Conservation (phyloP, 2,113 vertebrate species). For the Carassius auratus region DNA sequence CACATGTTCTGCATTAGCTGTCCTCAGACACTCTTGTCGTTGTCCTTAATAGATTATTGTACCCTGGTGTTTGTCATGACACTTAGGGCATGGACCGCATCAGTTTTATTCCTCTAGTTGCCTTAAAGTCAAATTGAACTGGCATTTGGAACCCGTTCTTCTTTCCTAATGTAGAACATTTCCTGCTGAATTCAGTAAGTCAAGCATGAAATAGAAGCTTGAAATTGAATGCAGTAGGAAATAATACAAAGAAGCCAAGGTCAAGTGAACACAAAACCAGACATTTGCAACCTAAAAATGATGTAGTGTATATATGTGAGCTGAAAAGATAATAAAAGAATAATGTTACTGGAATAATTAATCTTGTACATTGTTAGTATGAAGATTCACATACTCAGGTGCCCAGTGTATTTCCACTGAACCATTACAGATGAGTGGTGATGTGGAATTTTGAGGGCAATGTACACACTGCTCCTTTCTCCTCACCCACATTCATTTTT, state of each 20-base stretch:
- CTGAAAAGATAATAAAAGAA: background rate
- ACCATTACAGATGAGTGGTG: slow-evolving; percentile 22
- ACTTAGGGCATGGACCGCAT: background rate
- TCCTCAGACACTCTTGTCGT: background rate
- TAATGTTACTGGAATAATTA: background rate
- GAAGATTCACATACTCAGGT: background rate
- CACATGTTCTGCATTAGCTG: slow-evolving; percentile 25
- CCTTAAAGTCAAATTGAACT: background rate
- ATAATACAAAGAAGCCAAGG: background rate
- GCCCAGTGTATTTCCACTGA: slow-evolving; percentile 11
- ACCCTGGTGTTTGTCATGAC: background rate
- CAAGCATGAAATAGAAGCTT: background rate
- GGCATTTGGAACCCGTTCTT: background rate
- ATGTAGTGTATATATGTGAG: background rate
- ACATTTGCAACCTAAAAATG: background rate
- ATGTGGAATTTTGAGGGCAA: slow-evolving; percentile 20
- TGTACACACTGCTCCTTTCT: slow-evolving; percentile 9
- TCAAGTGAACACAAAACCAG: background rate
- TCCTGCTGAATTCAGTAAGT: background rate
- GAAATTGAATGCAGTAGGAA: background rate
- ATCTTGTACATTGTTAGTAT: background rate
- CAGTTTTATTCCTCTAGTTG: background rate
- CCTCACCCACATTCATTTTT: slow-evolving; percentile 24
- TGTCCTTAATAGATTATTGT: background rate
- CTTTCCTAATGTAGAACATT: background rate